These are phyloP conservation scores for Anthonomus grandis DNA, from an alignment of 1,140 invertebrate genomes.

Conservation along the genomic window DNA sequence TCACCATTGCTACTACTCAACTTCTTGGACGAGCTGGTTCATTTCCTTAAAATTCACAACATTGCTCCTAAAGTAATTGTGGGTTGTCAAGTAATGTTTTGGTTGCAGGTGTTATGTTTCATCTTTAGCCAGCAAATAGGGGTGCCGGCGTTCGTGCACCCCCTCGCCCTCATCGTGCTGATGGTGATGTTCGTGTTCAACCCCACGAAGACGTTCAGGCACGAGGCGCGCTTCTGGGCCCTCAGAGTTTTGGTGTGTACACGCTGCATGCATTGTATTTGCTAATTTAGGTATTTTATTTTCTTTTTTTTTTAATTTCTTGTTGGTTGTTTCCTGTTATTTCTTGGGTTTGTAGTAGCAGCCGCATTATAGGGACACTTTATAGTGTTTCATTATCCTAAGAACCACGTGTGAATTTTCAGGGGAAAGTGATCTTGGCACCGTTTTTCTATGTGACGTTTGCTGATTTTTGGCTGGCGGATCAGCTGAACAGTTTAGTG, in stretches of 20 bases:
- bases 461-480: constrained; percentile 99
- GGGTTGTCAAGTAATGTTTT: no score
- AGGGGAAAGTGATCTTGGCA: constrained; percentile 60
- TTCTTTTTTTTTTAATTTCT: constrained; percentile 20
- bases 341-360: no score
- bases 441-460: constrained; percentile 96
- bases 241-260: constrained; percentile 70
- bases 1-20: no score
- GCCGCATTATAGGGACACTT: no score
- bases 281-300: constrained; percentile 23
- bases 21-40: no score
- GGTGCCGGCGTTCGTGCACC: constrained; percentile 89
- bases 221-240: constrained; percentile 86
- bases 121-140: constrained; percentile 81
- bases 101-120: constrained; percentile 60
- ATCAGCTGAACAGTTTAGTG: constrained; percentile 94
- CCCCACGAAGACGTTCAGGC: constrained; percentile 87
- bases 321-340: not conserved
- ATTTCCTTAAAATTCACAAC: no score
- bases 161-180: constrained; percentile 80
- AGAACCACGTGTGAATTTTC: not conserved
- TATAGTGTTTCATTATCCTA: no score
- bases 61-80: no score
- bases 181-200: constrained; percentile 89
- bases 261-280: constrained; percentile 21